A percentile compares a stretch with the other conserved stretches of the same genome.
Conservation (phyloP, 2,797 vertebrate genomes). For the Otolemur crassicaudatus region DNA sequence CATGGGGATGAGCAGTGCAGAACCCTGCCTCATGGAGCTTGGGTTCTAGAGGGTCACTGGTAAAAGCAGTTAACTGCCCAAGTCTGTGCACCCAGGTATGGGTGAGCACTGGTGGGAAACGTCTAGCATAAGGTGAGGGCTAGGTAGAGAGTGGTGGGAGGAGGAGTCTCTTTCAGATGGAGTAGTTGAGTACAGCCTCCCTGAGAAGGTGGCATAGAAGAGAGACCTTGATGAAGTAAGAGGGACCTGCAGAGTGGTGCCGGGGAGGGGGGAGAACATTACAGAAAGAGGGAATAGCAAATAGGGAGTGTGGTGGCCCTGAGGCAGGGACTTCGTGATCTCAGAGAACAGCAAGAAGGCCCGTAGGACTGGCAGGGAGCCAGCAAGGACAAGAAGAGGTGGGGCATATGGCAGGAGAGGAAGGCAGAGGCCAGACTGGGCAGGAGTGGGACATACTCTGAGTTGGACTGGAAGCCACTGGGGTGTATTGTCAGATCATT, state of each 20-base stretch:
- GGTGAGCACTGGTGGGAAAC: neutral
- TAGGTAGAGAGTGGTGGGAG: neutral
- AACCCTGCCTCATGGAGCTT: fast-evolving
- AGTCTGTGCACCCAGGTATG: neutral
- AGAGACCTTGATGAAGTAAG: neutral
- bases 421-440: neutral
- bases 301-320: neutral
- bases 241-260: neutral
- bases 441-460: neutral
- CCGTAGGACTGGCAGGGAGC: neutral
- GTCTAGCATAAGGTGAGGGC: neutral
- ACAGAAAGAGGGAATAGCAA: neutral
- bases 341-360: neutral
- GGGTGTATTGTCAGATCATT: neutral
- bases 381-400: neutral
- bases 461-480: neutral
- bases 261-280: neutral
- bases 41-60: neutral
- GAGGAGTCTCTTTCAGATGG: neutral
- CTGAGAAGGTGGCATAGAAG: neutral
- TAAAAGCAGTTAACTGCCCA: neutral
- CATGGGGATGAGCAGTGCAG: fast-evolving
- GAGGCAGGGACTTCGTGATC: neutral
- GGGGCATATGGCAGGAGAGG: neutral
- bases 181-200: neutral